Evolutionary conservation across 2,113 vertebrate genomes (phyloP).

Genomic region (Mesitornis unicolor): DNA sequence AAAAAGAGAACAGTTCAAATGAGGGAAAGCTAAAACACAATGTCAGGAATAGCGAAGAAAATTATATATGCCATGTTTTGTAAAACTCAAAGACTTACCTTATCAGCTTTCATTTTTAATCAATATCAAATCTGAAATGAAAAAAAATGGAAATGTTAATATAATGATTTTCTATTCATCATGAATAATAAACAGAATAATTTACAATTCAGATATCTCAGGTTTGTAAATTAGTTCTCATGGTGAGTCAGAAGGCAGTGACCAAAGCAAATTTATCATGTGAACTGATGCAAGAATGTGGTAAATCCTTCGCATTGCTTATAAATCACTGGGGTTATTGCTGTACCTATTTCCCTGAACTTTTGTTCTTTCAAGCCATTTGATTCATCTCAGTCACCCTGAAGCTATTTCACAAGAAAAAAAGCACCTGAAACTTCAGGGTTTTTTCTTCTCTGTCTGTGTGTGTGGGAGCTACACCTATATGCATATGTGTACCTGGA

Average conservation of each 20-base stretch:
- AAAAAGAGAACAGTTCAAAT: not conserved
- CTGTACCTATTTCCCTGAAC: slow-evolving; percentile 1
- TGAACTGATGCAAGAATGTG: slow-evolving; percentile 3
- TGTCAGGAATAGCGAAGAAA: not conserved
- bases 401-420: not conserved
- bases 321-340: slow-evolving; percentile 35
- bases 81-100: not conserved
- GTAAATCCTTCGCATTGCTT: slow-evolving; percentile 14
- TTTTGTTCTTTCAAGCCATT: slow-evolving; percentile 24
- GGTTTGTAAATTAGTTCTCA: not conserved
- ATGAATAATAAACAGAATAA: slow-evolving; percentile 42
- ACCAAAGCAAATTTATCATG: slow-evolving; percentile 38
- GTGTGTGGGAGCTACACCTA: not conserved
- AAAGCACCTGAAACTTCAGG: not conserved
- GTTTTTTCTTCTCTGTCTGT: not conserved
- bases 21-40: not conserved
- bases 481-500: accelerated
- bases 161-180: not conserved
- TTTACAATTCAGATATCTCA: slow-evolving; percentile 38
- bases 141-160: not conserved
- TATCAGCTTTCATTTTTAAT: not conserved
- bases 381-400: not conserved
- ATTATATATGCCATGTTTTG: not conserved
- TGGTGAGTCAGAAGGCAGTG: slow-evolving; percentile 24
- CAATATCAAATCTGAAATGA: not conserved